Percentiles rank a stretch among this genome's conserved stretches.
Evolutionary conservation across 2,113 vertebrate genomes (phyloP).

Genomic region (Egretta garzetta): DNA sequence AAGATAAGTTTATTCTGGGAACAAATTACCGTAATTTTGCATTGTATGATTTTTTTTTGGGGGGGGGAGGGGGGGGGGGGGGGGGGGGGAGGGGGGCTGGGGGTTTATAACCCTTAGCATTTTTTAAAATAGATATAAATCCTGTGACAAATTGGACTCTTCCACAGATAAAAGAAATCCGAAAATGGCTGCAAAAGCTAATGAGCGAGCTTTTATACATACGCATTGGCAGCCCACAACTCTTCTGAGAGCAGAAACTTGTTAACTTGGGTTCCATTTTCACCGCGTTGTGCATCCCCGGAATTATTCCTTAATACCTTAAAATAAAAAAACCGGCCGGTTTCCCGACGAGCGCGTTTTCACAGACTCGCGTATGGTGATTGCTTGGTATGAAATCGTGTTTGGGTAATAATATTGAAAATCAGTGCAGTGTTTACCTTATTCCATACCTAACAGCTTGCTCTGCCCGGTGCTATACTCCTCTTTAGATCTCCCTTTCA

Average conservation of each 20-base stretch:
- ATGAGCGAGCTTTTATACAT: neutral
- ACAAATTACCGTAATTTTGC: conserved; percentile 71
- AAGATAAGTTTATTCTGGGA: conserved; percentile 75
- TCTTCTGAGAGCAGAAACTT: neutral
- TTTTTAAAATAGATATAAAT: neutral
- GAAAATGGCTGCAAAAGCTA: neutral
- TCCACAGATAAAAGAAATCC: neutral
- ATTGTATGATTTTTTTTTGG: neutral
- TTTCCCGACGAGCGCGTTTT: conserved; percentile 61
- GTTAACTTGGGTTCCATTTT: neutral
- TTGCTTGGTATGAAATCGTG: conserved; percentile 79
- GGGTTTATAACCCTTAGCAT: neutral
- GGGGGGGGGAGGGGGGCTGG: too few species aligned
- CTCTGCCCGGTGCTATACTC: neutral
- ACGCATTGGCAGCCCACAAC: neutral
- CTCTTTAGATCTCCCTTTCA: conserved; percentile 53
- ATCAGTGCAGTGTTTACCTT: conserved; percentile 72
- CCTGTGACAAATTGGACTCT: neutral
- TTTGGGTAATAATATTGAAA: conserved; percentile 75
- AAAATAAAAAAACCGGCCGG: conserved; percentile 13
- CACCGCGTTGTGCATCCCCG: neutral
- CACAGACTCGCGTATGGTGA: conserved; percentile 66
- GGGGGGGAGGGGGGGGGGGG: too few species aligned
- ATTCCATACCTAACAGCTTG: conserved; percentile 57
- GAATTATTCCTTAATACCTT: conserved; percentile 54